These are phyloP conservation scores for Daboia siamensis DNA, from an alignment of 2,113 vertebrate genomes.

Conservation along the genomic window DNA sequence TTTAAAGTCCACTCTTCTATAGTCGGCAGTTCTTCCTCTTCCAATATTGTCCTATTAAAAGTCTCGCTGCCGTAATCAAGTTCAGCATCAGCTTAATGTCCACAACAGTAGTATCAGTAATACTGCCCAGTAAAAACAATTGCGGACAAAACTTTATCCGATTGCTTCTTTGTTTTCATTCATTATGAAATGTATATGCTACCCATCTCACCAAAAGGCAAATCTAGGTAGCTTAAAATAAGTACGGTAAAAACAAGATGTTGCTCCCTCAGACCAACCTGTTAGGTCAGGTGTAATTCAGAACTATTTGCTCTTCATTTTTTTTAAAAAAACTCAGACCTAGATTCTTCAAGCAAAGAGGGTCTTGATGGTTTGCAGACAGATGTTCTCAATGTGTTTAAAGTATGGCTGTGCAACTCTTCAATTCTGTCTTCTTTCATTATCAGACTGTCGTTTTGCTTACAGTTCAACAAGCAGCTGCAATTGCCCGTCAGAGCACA, in stretches of 20 bases:
- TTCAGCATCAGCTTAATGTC: no score
- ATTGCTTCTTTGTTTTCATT: background rate
- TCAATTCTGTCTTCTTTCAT: background rate
- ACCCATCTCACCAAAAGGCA: background rate
- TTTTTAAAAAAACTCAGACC: background rate
- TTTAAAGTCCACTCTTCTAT: no score
- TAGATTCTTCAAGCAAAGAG: background rate
- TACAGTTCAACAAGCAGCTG: background rate
- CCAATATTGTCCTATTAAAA: no score
- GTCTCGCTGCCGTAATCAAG: no score
- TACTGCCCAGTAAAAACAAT: no score
- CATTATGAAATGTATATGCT: background rate
- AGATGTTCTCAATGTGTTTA: background rate
- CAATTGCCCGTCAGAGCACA: background rate
- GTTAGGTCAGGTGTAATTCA: background rate
- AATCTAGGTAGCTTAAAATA: background rate
- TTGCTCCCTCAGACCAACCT: background rate
- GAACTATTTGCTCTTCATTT: background rate
- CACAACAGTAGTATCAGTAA: no score
- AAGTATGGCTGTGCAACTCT: background rate
- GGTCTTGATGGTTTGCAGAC: background rate
- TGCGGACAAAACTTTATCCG: no score
- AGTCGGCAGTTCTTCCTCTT: no score
- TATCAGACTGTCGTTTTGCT: background rate
- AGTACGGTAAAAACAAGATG: background rate